A percentile compares a stretch with the other conserved stretches of the same genome.
Evolutionary conservation across 2,113 vertebrate species (phyloP).

Genomic region (Salminus brasiliensis): DNA sequence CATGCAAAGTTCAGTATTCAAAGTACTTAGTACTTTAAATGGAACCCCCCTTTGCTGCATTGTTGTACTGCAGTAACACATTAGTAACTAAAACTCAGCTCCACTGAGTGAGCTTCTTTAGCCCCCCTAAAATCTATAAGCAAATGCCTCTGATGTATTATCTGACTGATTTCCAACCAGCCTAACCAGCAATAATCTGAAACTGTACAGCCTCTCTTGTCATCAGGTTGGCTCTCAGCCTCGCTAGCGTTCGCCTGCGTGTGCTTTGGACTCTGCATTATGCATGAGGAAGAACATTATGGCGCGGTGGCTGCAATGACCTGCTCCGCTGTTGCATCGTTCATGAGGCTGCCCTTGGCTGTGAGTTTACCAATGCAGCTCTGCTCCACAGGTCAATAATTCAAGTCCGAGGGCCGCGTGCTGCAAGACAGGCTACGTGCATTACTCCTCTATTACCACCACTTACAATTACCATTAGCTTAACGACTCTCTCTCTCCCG

Average conservation of each 20-base stretch:
- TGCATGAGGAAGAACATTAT: constrained; percentile 50
- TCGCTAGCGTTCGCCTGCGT: constrained; percentile 11
- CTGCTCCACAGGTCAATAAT: constrained; percentile 44
- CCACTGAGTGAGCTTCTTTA: neutral
- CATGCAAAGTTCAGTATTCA: too few relatives aligned
- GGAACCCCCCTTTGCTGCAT: too few relatives aligned
- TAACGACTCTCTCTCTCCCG: constrained; percentile 44
- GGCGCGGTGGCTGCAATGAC: constrained; percentile 5
- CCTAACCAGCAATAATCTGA: neutral
- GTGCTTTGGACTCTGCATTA: constrained; percentile 38
- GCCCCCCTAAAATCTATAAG: neutral
- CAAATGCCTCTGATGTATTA: neutral
- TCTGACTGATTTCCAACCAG: neutral
- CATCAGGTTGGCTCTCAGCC: constrained; percentile 14
- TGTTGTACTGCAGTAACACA: neutral
- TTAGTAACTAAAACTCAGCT: neutral
- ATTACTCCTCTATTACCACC: constrained; percentile 52
- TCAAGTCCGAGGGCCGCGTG: constrained; percentile 40
- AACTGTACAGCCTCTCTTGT: constrained; percentile 16
- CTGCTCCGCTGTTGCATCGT: constrained; percentile 9
- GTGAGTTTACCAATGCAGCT: constrained; percentile 23
- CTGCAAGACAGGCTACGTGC: constrained; percentile 17
- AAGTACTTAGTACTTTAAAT: too few relatives aligned
- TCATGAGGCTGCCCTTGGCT: constrained; percentile 27
- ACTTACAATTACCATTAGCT: constrained; percentile 52